Base-by-base conservation (phyloP, 2,113 vertebrate genomes). In the Nycticryphes semicollaris region DNA sequence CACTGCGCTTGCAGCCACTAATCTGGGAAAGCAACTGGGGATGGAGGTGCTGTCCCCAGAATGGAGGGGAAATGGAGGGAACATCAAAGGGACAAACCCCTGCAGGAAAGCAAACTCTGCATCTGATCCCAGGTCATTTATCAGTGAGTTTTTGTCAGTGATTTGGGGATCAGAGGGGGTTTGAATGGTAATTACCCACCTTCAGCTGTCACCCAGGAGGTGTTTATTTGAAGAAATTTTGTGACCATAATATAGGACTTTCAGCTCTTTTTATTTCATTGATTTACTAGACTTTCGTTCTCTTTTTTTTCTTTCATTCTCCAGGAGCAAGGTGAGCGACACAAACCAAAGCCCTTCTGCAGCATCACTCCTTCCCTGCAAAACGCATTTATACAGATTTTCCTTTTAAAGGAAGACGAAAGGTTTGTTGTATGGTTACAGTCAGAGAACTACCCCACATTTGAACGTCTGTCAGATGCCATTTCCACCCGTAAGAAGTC, bases 1-100 rank as follows among this genome's bases (percentile, higher is more conserved):
- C 63, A 35, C 43, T 2, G 0, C 6, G 0, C 9, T 8, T 4
- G 3, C 23, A 75, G 27, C 1, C 53, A 1, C 39, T 31, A 1
- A 14, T 10, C 37, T 31, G 12, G 54, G 66, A 72, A 59, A 21
- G 22, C 50, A 73, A 6, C 0, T 0, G 18, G 68, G 18, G 17
- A 35, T 2, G 9, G 59, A 77, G 25, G 31, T 80, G 50, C 75
- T 59, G 31, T 25, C 51, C 60, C 69, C 60, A 82, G 8, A 89
- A 35, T 3, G 35, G 64, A 60, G 48, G 7, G 8, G 19, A 35
- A 45, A 35, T 7, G 25, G 12, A 3, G 10, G 14, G 17, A 28
- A 13, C 3, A 53, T 14, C 2, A 0, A 79, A 62, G 45, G 33
- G 21, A 81, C 18, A 41, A 81, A 54, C 5, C n/a, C 48, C 15